Conservation (phyloP, 2,888 invertebrate species). For the Diarsia dahlii region DNA sequence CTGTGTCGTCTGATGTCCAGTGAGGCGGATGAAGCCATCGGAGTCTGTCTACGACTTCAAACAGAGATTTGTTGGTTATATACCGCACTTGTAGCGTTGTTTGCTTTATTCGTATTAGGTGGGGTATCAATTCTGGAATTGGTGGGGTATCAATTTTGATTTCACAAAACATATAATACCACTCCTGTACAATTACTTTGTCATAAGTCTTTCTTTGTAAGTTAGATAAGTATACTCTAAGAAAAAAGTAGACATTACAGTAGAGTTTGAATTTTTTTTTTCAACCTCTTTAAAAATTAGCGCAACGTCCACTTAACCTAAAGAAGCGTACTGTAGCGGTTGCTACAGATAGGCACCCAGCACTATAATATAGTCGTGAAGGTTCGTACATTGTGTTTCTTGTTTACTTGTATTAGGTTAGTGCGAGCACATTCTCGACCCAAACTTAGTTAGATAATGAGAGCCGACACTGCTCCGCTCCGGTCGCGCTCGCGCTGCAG, state of each 20-base stretch:
- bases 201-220: not conserved
- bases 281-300: not conserved
- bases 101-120: not conserved
- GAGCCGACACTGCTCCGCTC: conserved; percentile 23
- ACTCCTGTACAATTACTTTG: not conserved
- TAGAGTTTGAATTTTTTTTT: not conserved
- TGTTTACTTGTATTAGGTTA: conserved; percentile 25
- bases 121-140: too few relatives aligned
- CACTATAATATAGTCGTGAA: not conserved
- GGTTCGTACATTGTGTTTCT: conserved; percentile 4
- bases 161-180: not conserved
- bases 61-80: not conserved
- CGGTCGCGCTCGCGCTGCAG: not conserved
- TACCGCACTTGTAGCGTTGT: too few relatives aligned
- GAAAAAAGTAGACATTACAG: not conserved
- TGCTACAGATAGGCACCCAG: not conserved
- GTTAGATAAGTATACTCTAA: not conserved
- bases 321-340: not conserved
- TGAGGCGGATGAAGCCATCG: conserved; percentile 2
- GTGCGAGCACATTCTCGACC: conserved; percentile 27
- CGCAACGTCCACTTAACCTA: not conserved
- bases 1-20: conserved; percentile 10
- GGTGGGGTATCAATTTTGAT: too few relatives aligned
- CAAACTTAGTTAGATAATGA: conserved; percentile 55
- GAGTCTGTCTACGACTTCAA: conserved; percentile 10